phyloP scores from a whole-genome alignment of 2,113 vertebrate species.

The Anas platyrhynchos region DNA sequence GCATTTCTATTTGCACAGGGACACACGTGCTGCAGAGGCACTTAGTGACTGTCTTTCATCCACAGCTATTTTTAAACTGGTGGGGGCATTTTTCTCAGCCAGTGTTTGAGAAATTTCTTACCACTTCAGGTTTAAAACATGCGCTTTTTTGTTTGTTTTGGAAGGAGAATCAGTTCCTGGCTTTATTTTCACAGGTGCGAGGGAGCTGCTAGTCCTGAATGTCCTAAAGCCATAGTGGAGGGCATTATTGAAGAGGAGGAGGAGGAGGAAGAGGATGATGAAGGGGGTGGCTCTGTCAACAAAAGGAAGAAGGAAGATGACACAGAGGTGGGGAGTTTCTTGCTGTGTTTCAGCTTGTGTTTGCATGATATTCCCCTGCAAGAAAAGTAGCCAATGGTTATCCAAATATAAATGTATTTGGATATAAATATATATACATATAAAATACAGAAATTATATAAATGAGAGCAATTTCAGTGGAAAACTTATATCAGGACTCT shows the following conservation, averaged over 20 bases:
- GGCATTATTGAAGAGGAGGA: slow-evolving; percentile 95
- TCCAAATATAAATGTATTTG: neutral
- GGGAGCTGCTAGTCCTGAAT: slow-evolving; percentile 84
- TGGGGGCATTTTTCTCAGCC: neutral
- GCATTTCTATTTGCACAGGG: neutral
- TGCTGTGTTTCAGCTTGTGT: neutral
- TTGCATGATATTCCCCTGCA: neutral
- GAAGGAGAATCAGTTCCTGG: neutral
- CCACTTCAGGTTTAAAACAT: neutral
- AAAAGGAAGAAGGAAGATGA: slow-evolving; percentile 97
- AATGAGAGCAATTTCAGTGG: neutral
- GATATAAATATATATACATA: no score
- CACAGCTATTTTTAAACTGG: neutral
- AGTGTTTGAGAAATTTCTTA: neutral
- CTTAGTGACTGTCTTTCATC: neutral
- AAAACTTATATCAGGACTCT: neutral
- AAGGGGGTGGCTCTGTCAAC: slow-evolving; percentile 86
- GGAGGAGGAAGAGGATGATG: slow-evolving; percentile 88
- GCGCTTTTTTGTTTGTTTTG: neutral
- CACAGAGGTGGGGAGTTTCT: slow-evolving; percentile 81
- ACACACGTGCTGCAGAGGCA: neutral
- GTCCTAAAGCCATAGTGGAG: slow-evolving; percentile 89
- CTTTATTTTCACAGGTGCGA: slow-evolving; percentile 83
- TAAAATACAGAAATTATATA: no score
- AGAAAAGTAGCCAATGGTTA: neutral